These are phyloP conservation scores for Pycnomerus fuliginosus DNA, from an alignment of 2,888 invertebrate genomes.

Conservation along the genomic window DNA sequence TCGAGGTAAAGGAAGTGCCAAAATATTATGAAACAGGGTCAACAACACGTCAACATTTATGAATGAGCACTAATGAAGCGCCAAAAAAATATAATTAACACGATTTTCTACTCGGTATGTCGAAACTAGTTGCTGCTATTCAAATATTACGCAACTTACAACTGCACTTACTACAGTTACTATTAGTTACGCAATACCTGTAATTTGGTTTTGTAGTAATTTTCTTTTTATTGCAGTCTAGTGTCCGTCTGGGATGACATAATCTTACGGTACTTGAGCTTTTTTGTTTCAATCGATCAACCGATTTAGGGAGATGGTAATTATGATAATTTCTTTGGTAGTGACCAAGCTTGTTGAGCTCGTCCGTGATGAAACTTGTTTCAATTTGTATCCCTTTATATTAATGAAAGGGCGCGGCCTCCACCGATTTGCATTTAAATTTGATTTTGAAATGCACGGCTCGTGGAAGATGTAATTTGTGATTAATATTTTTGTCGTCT, in stretches of 20 bases:
- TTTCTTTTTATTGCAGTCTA: no score
- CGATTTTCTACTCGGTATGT: slow-evolving; percentile 12
- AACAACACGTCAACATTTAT: slow-evolving; percentile 15
- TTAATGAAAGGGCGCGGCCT: slow-evolving; percentile 33
- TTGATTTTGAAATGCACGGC: slow-evolving; percentile 26
- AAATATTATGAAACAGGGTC: slow-evolving; percentile 12
- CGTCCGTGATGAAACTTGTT: slow-evolving; percentile 30
- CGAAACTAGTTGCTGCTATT: slow-evolving; percentile 4
- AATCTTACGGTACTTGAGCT: no score
- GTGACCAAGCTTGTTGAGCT: no score
- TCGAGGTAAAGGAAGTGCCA: no score
- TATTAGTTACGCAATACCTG: slow-evolving; percentile 16
- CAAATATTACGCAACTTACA: slow-evolving; percentile 13
- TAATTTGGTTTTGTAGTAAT: slow-evolving; percentile 9
- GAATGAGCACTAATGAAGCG: slow-evolving; percentile 17
- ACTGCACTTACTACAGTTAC: slow-evolving; percentile 10
- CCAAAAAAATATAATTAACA: slow-evolving; percentile 18
- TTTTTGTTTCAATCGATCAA: no score
- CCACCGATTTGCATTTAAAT: slow-evolving; percentile 30
- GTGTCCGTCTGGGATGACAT: no score
- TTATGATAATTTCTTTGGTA: no score
- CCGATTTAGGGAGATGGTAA: no score
- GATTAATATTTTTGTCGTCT: no score
- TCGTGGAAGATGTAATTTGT: no score
- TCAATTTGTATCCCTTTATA: slow-evolving; percentile 31